Base-by-base conservation (phyloP, 2,113 vertebrate genomes). In the Pungitius pungitius region DNA sequence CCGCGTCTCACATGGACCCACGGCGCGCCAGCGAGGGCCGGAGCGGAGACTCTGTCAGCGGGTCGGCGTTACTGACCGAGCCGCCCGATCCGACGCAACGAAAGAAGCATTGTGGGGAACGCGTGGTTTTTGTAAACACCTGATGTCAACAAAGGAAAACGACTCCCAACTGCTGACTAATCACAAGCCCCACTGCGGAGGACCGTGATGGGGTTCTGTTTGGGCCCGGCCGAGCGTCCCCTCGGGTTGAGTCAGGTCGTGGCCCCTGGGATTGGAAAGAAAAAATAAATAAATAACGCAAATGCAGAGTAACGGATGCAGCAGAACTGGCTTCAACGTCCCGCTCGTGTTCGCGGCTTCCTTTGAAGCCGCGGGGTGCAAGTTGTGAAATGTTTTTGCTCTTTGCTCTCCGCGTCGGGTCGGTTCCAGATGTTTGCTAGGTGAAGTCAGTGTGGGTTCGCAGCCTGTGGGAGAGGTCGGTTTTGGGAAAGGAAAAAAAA, bases 1-100 rank as follows among this genome's bases (percentile, higher is more conserved):
- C 70, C 79, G 62, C 40, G 65, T 84, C 60, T 42, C 26, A 68
- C 73, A 67, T 75, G 78, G 74, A 73, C 35, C 26, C n/a, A 26
- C 0, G 56, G 75, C 73, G 72, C 58, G 24, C 11, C 61, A 42
- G 68, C 14, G 1, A 35, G 43, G 22, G 71, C 61, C 77, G 75
- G 67, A 69, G 76, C 51, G 63, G 73, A n/a, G n/a, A n/a, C n/a
- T n/a, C n/a, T n/a, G 69, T 77, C 77, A 83, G 39, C 69, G 69
- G 60, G 73, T 86, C 79, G 77, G 55, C 15, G 47, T 76, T 66
- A 78, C 51, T 65, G n/a, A n/a, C 42, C 74, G 49, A 73, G 51
- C 18, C 51, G 33, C 47, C 17, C 22, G 54, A 8, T 45, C 22
- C 18, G 10, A 17, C 40, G 6, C 13, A 30, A 33, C 12, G 12